phyloP scores from a whole-genome alignment of 2,113 vertebrate species.

The Sinocyclocheilus anophthalmus region DNA sequence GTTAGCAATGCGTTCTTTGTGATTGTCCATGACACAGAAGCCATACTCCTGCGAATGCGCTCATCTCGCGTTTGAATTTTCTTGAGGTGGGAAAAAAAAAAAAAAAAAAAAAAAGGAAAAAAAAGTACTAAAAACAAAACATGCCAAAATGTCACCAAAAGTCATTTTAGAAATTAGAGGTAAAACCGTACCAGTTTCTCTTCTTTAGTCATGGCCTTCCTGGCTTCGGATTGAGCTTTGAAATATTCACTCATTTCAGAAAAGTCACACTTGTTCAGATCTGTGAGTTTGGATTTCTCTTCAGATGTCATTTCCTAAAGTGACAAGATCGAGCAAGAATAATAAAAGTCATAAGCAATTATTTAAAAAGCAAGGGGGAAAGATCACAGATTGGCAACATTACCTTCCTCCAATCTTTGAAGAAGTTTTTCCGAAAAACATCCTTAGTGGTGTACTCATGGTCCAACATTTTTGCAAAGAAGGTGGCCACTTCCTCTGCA shows the following conservation, averaged over 20 bases:
- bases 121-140: too few relatives aligned
- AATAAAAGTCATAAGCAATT: neutral
- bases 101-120: too few relatives aligned
- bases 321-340: neutral
- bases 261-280: conserved; percentile 93
- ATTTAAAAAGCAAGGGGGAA: neutral
- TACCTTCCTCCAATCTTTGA: conserved; percentile 98
- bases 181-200: conserved; percentile 85
- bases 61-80: conserved; percentile 96
- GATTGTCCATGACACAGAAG: conserved; percentile 97
- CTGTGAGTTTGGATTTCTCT: conserved; percentile 87
- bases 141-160: too few relatives aligned
- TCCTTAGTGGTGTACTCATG: conserved; percentile 99
- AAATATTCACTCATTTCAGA: conserved; percentile 90
- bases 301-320: conserved; percentile 94
- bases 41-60: conserved; percentile 87
- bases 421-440: conserved; percentile 98
- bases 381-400: neutral
- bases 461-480: conserved; percentile 98
- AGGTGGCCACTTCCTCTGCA: conserved; percentile 96
- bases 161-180: neutral
- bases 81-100: conserved; percentile 62
- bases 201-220: conserved; percentile 94
- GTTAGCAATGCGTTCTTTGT: conserved; percentile 95
- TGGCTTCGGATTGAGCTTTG: conserved; percentile 93